A percentile compares a stretch with the other conserved stretches of the same genome.
Evolutionary conservation across 2,113 vertebrate genomes (phyloP).

Genomic region (Triplophysa dalaica): DNA sequence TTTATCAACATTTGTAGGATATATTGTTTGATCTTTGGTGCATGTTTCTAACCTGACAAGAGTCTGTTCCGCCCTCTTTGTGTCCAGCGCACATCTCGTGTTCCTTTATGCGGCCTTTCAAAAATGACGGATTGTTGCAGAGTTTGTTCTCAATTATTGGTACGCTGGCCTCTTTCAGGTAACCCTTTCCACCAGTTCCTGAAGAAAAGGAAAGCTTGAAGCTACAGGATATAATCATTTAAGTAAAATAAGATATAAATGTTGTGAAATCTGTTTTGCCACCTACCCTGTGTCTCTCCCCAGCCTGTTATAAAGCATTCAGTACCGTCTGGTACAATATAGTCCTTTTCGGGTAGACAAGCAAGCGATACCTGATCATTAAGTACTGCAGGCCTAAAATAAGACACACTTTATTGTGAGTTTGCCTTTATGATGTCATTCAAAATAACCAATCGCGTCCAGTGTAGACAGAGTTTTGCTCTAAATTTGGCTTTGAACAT

Average conservation of each 20-base stretch:
- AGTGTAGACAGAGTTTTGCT: no score
- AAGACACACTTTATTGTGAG: conserved; percentile 21
- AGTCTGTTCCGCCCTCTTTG: conserved; percentile 84
- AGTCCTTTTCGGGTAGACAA: conserved; percentile 82
- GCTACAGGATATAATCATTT: no score
- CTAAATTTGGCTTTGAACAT: no score
- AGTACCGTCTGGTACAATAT: conserved; percentile 79
- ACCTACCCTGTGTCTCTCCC: conserved; percentile 88
- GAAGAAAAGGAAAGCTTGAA: conserved; percentile 26
- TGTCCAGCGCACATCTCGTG: conserved; percentile 89
- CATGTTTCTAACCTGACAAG: conserved; percentile 82
- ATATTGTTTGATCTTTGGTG: no score
- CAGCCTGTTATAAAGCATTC: conserved; percentile 92
- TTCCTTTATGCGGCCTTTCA: conserved; percentile 75
- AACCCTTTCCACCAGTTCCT: conserved; percentile 78
- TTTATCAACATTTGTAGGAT: no score
- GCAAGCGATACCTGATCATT: conserved; percentile 80
- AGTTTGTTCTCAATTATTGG: conserved; percentile 93
- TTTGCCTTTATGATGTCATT: no score
- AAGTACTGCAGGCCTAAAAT: conserved; percentile 81
- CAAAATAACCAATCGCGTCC: no score
- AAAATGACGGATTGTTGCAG: conserved; percentile 84
- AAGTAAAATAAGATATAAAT: no score
- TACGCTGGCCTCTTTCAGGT: conserved; percentile 88
- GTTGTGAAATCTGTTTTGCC: no score